Conservation (phyloP, 2,888 invertebrate genomes). For the Eurytoma adleriae region DNA sequence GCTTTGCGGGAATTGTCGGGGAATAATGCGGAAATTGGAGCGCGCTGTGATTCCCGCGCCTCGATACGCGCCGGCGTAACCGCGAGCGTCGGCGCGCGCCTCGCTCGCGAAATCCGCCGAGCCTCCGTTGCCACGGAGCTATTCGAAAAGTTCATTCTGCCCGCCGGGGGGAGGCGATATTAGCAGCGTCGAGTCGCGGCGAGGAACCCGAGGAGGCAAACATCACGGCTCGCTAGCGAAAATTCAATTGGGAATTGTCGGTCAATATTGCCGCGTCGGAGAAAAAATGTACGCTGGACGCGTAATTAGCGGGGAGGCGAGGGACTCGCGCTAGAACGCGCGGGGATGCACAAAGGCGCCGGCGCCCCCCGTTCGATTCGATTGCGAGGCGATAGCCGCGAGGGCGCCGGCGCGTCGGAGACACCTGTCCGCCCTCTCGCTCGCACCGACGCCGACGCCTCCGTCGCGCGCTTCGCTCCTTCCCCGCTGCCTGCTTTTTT, state of each 20-base stretch:
- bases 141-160: no score
- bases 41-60: constrained; percentile 15
- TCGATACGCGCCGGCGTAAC: constrained; percentile 39
- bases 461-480: not conserved
- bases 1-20: constrained; percentile 14
- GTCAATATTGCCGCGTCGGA: not conserved
- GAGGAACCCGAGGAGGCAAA: no score
- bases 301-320: not conserved
- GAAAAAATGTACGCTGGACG: not conserved
- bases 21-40: constrained; percentile 33
- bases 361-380: constrained; percentile 30
- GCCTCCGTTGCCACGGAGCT: not conserved
- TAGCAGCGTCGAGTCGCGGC: no score
- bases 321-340: not conserved
- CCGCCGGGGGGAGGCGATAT: not conserved
- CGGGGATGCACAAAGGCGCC: constrained; percentile 4
- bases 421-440: constrained; percentile 28
- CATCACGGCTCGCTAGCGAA: not conserved
- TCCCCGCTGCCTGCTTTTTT: not conserved
- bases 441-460: constrained; percentile 6
- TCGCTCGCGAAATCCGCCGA: not conserved
- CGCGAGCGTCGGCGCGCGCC: not conserved
- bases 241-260: constrained; percentile 17
- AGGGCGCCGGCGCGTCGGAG: constrained; percentile 23
- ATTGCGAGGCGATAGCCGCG: constrained; percentile 34